phyloP scores from a whole-genome alignment of 2,888 invertebrate genomes.

The Lymantria monacha region DNA sequence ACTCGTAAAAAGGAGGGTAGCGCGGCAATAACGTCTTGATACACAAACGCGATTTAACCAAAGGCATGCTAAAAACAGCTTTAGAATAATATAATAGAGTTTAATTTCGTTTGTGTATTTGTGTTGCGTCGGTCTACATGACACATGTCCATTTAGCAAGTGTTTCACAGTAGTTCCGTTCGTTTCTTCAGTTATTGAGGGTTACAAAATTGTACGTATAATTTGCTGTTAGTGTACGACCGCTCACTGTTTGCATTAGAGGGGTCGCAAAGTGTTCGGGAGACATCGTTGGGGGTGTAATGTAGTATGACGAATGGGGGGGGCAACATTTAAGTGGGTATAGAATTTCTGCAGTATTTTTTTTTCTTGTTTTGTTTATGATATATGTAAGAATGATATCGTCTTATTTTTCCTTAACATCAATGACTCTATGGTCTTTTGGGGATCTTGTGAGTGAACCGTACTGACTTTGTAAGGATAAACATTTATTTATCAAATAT shows the following conservation, averaged over 20 bases:
- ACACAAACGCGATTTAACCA: conserved; percentile 43
- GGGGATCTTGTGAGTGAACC: no score
- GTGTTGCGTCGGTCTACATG: conserved; percentile 49
- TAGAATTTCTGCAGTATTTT: background rate
- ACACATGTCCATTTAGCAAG: conserved; percentile 61
- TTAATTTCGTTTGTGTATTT: conserved; percentile 14
- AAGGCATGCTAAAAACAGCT: conserved; percentile 22
- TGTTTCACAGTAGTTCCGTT: conserved; percentile 45
- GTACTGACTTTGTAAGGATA: no score
- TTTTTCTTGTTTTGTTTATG: background rate
- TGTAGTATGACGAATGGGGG: conserved; percentile 7
- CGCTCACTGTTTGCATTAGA: conserved; percentile 26
- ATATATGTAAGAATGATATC: background rate
- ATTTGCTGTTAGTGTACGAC: conserved; percentile 26
- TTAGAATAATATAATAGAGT: conserved; percentile 20
- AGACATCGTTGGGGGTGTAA: conserved; percentile 8
- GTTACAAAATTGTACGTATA: conserved; percentile 34
- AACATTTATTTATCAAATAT: no score
- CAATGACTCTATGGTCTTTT: no score
- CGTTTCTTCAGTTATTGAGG: conserved; percentile 32
- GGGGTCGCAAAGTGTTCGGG: conserved; percentile 9
- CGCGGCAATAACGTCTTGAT: conserved; percentile 74
- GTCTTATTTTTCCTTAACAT: background rate
- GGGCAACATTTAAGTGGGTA: conserved; percentile 5
- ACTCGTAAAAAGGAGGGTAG: conserved; percentile 73